Conservation (phyloP, 2,888 invertebrate species). For the Tetragonula carbonaria region DNA sequence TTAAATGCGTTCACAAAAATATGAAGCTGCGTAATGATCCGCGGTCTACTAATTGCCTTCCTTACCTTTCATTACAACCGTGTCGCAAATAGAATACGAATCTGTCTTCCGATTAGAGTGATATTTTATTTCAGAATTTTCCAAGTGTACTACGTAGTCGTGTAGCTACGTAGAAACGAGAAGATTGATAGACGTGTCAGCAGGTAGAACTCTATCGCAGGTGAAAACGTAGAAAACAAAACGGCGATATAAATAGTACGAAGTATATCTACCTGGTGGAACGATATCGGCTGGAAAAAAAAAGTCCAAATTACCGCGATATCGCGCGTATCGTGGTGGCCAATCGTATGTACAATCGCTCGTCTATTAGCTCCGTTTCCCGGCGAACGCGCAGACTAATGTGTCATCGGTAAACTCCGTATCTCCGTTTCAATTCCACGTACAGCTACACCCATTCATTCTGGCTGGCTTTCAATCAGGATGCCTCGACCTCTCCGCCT, state of each 20-base stretch:
- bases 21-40: too few relatives aligned
- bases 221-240: background rate
- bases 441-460: slow-evolving; percentile 27
- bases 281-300: background rate
- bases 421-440: slow-evolving; percentile 21
- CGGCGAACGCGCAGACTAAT: background rate
- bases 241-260: background rate
- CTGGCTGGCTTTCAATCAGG: slow-evolving; percentile 37
- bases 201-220: too few relatives aligned
- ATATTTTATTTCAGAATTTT: background rate
- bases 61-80: background rate
- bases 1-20: too few relatives aligned
- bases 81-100: background rate
- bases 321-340: slow-evolving; percentile 2
- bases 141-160: background rate
- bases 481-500: slow-evolving; percentile 13
- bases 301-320: background rate
- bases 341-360: slow-evolving; percentile 12
- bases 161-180: too few relatives aligned
- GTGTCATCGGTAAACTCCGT: slow-evolving; percentile 10
- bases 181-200: background rate
- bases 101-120: background rate
- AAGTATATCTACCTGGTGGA: too few relatives aligned
- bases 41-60: too few relatives aligned
- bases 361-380: slow-evolving; percentile 17